Percentiles rank a stretch among this genome's conserved stretches.
Evolutionary conservation across 2,888 invertebrate species (phyloP).

Genomic region (Lepetodrilus schrolli): DNA sequence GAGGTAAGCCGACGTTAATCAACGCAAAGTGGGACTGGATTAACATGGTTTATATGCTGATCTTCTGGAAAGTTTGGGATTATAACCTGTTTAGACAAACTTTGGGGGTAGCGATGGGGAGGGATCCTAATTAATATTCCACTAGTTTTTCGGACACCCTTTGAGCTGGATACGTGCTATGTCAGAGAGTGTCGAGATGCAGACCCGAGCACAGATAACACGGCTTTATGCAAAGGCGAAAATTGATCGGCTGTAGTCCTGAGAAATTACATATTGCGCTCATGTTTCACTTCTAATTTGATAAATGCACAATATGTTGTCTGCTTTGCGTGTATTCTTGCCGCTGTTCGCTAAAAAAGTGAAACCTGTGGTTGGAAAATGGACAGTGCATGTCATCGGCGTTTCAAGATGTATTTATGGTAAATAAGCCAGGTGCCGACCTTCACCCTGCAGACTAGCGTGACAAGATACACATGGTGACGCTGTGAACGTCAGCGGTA

Average conservation of each 20-base stretch:
- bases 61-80: background rate
- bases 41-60: too few relatives aligned
- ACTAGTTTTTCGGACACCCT: background rate
- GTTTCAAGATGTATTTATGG: background rate
- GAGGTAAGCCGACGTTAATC: too few relatives aligned
- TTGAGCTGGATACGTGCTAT: background rate
- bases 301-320: constrained; percentile 11
- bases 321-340: background rate
- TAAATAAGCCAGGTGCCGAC: background rate
- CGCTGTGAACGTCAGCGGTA: constrained; percentile 5
- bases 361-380: background rate
- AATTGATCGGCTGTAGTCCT: background rate
- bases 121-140: background rate
- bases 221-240: background rate
- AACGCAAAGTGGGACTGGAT: background rate
- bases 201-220: background rate
- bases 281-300: background rate
- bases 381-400: background rate
- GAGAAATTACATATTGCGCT: constrained; percentile 4
- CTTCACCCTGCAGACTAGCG: background rate
- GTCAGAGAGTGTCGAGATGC: background rate
- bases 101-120: background rate
- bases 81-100: background rate
- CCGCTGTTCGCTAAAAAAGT: background rate
- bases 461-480: constrained; percentile 4